These are phyloP conservation scores for Carollia perspicillata DNA, from an alignment of 2,113 vertebrate genomes.

Conservation along the genomic window DNA sequence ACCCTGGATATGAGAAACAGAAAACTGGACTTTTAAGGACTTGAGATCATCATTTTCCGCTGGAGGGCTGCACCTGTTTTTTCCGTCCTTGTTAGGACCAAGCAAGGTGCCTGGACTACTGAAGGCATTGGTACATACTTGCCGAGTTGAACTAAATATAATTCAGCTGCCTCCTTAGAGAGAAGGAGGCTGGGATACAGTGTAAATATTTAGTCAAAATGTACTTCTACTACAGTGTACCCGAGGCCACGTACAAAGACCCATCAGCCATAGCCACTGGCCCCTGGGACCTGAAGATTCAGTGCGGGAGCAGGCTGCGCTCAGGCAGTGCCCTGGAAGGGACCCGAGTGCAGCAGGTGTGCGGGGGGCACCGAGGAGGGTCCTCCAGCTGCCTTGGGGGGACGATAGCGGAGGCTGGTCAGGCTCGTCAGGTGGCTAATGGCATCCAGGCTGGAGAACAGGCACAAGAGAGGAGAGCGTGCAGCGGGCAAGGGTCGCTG, in stretches of 20 bases:
- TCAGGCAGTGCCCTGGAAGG: accelerated
- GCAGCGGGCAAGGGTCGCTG: too few species aligned
- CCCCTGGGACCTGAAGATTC: not conserved
- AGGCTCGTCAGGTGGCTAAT: not conserved
- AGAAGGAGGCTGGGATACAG: not conserved
- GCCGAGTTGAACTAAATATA: not conserved
- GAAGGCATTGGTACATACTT: not conserved
- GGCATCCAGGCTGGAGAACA: not conserved
- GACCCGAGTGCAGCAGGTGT: not conserved
- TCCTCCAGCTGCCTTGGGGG: not conserved
- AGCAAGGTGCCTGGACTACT: not conserved
- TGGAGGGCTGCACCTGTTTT: not conserved
- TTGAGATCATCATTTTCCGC: not conserved
- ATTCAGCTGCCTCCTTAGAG: not conserved
- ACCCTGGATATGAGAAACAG: not conserved
- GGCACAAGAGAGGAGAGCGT: not conserved
- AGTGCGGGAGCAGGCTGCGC: not conserved
- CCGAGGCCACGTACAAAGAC: not conserved
- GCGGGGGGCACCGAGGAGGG: accelerated
- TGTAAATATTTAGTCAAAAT: not conserved
- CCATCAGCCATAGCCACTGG: not conserved
- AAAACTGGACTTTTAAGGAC: not conserved
- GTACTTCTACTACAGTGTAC: not conserved
- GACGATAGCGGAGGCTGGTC: not conserved
- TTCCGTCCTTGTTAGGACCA: not conserved